Percentiles rank a stretch among this genome's conserved stretches.
Conservation (phyloP, 2,888 invertebrate species). For the Brenthis ino region DNA sequence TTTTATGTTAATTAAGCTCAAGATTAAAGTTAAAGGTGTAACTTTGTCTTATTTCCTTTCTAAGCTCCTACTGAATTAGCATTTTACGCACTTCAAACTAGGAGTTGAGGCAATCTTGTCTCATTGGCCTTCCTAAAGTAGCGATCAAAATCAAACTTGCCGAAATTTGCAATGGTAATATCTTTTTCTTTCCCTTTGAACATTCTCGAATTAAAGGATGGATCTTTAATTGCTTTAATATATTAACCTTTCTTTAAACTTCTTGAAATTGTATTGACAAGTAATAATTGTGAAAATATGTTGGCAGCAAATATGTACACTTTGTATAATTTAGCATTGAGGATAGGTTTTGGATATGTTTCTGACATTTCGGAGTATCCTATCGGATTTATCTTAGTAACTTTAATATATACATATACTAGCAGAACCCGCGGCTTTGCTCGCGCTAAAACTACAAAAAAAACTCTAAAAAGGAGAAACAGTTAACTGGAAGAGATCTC, state of each 20-base stretch:
- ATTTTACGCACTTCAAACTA: constrained; percentile 51
- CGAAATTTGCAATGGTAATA: constrained; percentile 58
- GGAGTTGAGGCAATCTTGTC: constrained; percentile 49
- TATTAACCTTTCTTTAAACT: constrained; percentile 4
- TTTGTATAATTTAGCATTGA: no score
- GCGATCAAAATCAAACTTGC: constrained; percentile 57
- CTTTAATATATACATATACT: no score
- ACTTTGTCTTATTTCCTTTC: constrained; percentile 62
- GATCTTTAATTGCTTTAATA: constrained; percentile 28
- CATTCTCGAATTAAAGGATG: constrained; percentile 55
- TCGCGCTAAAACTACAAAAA: no score
- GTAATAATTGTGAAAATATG: no score
- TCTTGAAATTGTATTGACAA: neutral
- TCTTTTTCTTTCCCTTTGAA: constrained; percentile 70
- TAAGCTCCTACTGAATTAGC: constrained; percentile 44
- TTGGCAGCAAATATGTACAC: no score
- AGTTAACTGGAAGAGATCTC: no score
- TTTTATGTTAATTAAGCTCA: constrained; percentile 62
- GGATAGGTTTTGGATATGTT: no score
- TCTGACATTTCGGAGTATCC: no score
- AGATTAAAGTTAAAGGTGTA: constrained; percentile 47
- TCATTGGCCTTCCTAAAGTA: constrained; percentile 54
- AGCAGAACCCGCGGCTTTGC: no score
- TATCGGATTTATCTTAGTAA: no score
- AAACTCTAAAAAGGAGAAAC: no score